These are phyloP conservation scores for Sus cebifrons DNA, from an alignment of 2,797 vertebrate genomes.

Conservation along the genomic window DNA sequence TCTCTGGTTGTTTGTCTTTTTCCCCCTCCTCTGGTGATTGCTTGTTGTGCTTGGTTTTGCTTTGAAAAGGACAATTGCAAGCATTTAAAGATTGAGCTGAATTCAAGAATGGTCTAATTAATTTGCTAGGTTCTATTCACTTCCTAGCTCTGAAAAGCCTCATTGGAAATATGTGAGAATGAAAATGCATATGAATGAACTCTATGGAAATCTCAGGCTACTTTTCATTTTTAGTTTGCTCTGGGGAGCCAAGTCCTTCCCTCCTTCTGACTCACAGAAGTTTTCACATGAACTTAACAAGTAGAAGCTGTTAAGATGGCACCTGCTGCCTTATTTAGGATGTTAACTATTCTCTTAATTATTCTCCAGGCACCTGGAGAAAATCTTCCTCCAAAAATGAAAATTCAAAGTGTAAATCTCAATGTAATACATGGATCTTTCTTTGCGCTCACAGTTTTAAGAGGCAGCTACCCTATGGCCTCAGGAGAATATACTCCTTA, in stretches of 20 bases:
- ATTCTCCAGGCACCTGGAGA: not conserved
- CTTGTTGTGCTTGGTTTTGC: not conserved
- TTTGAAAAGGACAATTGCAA: constrained; percentile 56
- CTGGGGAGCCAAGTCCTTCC: not conserved
- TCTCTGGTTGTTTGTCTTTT: not conserved
- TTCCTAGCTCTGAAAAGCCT: not conserved
- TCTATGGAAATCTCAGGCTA: rapidly evolving
- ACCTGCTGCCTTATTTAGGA: not conserved
- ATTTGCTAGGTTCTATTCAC: not conserved
- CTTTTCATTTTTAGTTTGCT: rapidly evolving
- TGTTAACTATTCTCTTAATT: not conserved
- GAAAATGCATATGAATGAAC: not conserved
- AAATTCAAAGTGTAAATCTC: not conserved
- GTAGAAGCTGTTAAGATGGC: rapidly evolving
- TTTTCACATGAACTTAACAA: no score
- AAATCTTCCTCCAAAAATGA: not conserved
- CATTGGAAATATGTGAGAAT: not conserved
- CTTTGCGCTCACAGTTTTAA: rapidly evolving
- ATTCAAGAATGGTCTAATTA: not conserved
- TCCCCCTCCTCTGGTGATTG: not conserved
- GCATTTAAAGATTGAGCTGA: not conserved
- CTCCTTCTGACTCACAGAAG: not conserved
- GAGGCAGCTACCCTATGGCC: not conserved
- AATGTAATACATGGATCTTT: rapidly evolving
- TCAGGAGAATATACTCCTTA: not conserved